These are phyloP conservation scores for Gracilinanus agilis DNA, from an alignment of 2,113 vertebrate genomes.

Conservation along the genomic window DNA sequence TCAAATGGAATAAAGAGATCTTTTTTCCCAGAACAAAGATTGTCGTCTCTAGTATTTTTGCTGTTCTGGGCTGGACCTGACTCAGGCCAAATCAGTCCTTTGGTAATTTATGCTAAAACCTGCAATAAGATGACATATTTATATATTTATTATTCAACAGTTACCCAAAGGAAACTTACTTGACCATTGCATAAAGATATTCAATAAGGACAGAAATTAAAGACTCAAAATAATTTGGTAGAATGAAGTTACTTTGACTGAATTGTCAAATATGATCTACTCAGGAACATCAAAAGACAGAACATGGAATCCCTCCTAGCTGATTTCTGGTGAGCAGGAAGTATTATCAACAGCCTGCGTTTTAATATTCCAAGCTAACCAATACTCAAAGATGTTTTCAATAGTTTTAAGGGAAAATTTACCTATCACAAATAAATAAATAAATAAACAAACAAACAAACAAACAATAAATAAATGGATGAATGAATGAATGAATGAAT, in stretches of 20 bases:
- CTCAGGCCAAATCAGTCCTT: background rate
- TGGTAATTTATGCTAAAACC: background rate
- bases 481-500: too few species aligned
- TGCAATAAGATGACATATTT: background rate
- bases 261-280: background rate
- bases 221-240: background rate
- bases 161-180: background rate
- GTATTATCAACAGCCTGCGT: background rate
- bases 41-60: background rate
- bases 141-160: background rate
- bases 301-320: background rate
- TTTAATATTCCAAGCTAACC: background rate
- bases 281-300: background rate
- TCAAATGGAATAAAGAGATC: slow-evolving; percentile 83
- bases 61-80: background rate
- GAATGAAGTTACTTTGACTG: background rate
- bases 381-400: background rate
- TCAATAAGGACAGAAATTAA: background rate
- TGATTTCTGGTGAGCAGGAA: background rate
- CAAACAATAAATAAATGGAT: too few species aligned
- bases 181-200: background rate
- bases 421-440: too few species aligned
- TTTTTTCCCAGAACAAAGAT: slow-evolving; percentile 76
- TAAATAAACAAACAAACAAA: too few species aligned
- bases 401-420: background rate